A percentile compares a stretch with the other conserved stretches of the same genome.
Evolutionary conservation across 2,113 vertebrate species (phyloP).

Genomic region (Ceuthmochares aereus): DNA sequence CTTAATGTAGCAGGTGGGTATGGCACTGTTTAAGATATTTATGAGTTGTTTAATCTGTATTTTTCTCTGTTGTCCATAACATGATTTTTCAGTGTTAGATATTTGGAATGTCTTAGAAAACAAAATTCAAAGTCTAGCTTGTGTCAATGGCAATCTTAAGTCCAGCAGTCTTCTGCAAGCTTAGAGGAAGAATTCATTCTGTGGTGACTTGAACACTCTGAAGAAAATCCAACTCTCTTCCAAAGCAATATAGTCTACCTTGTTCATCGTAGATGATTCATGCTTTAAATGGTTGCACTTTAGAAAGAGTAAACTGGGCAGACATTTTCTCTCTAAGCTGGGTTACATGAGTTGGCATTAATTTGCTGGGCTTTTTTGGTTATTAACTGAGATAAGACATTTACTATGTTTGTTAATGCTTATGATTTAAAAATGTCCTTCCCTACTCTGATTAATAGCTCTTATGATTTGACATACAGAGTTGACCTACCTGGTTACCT

Average conservation of each 20-base stretch:
- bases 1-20: slow-evolving; percentile 94
- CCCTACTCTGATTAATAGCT: slow-evolving; percentile 11
- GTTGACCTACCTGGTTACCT: background rate
- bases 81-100: background rate
- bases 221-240: background rate
- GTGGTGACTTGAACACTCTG: background rate
- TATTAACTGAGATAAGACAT: slow-evolving; percentile 7
- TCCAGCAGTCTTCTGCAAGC: background rate
- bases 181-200: background rate
- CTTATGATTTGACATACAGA: slow-evolving; percentile 34
- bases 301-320: background rate
- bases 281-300: background rate
- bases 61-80: background rate
- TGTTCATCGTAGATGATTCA: background rate
- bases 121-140: background rate
- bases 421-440: slow-evolving; percentile 39
- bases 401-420: background rate
- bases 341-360: background rate
- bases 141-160: background rate
- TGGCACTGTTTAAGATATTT: background rate
- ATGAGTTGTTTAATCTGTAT: background rate
- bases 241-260: background rate
- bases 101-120: background rate
- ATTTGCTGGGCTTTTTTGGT: background rate
- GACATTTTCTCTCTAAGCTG: background rate